Evolutionary conservation across 1,140 invertebrate species (phyloP).

Genomic region (Diorhabda sublineata): DNA sequence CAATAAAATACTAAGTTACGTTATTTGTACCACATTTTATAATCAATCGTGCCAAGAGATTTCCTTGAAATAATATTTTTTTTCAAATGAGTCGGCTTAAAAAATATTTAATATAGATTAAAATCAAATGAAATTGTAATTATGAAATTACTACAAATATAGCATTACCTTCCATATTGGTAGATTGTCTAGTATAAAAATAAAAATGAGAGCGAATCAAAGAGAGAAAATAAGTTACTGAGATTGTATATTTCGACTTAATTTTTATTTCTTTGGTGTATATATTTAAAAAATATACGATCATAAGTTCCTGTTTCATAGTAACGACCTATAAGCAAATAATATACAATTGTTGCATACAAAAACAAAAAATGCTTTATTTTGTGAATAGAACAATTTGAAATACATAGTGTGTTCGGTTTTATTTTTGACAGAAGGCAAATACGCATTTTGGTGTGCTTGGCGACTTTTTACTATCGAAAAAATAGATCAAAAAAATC

Average conservation of each 20-base stretch:
- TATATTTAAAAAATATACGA: conserved; percentile 48
- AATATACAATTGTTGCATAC: conserved; percentile 41
- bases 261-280: conserved; percentile 48
- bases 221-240: conserved; percentile 32
- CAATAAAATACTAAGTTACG: conserved; percentile 36
- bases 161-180: not conserved
- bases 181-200: conserved; percentile 11
- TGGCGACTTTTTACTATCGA: too few relatives aligned
- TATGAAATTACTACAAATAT: not conserved
- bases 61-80: conserved; percentile 8
- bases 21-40: conserved; percentile 37
- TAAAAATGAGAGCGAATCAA: conserved; percentile 20
- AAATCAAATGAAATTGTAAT: not conserved
- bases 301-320: conserved; percentile 44
- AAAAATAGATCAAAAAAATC: too few relatives aligned
- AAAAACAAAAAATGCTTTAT: conserved; percentile 39
- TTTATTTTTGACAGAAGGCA: too few relatives aligned
- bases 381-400: too few relatives aligned
- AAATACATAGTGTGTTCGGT: too few relatives aligned
- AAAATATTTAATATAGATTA: not conserved
- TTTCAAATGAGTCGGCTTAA: not conserved
- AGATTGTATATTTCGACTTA: conserved; percentile 35
- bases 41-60: conserved; percentile 20
- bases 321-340: conserved; percentile 44
- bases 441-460: too few relatives aligned